Evolutionary conservation across 2,797 vertebrate genomes (phyloP).

Genomic region (Thripadectes ignobilis): DNA sequence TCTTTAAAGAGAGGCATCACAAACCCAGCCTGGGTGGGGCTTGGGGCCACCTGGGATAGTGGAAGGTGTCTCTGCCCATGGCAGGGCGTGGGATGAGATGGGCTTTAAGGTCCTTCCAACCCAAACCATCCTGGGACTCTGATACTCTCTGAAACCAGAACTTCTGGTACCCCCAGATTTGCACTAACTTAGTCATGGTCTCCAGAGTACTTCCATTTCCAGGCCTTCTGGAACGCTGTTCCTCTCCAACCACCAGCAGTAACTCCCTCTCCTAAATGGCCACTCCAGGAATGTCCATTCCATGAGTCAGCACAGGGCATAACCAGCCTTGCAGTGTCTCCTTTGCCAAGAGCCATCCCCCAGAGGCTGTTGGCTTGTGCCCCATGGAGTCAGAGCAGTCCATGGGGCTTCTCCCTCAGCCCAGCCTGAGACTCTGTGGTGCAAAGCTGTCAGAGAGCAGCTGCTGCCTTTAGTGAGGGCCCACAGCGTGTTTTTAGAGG

Average conservation of each 20-base stretch:
- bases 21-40: neutral
- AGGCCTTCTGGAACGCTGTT: neutral
- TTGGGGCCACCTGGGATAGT: rapidly evolving
- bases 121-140: neutral
- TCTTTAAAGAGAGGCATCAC: neutral
- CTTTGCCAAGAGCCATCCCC: neutral
- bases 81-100: neutral
- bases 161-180: neutral
- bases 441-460: neutral
- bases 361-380: neutral
- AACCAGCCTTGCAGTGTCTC: neutral
- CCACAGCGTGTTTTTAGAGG: rapidly evolving
- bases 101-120: neutral
- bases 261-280: neutral
- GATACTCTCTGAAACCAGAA: neutral
- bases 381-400: rapidly evolving
- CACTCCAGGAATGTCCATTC: neutral
- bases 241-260: neutral
- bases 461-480: neutral
- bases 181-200: neutral
- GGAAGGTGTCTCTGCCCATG: neutral
- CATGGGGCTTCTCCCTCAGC: neutral
- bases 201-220: neutral
- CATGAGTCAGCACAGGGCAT: rapidly evolving
- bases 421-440: neutral